Evolutionary conservation across 2,888 invertebrate species (phyloP), one percentile per base, ranked within the genome.

Genomic region (Dryobotodes eremita): DNA sequence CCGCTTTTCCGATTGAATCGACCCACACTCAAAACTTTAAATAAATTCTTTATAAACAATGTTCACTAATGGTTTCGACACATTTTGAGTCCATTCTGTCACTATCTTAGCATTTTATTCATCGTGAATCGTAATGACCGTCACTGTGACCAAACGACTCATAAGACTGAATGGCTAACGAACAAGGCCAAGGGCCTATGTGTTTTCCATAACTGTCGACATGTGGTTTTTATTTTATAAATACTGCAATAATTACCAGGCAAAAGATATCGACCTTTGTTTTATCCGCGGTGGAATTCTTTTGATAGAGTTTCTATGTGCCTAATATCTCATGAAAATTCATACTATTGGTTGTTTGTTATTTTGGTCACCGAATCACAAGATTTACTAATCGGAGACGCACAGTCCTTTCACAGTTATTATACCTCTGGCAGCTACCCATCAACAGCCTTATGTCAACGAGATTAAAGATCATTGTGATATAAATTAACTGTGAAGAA

Each of bases 81-180:
- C 62, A 62, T 62, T 62, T 36, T 36, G 36, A 23, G 36, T 62
- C 31, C 31, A 31, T 59, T n/a, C 17, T 46, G 23, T 65, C 68
- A 71, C 65, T 75, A 79, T 81, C 73, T 76, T 50, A 72, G 59
- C 26, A 65, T 79, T 80, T 59, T 77, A 84, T 79, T 82, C 46
- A 79, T 72, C 81, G 70, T 80, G 77, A 53, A 78, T 77, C 74
- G 73, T 71, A 62, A 75, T 55, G 36, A 42, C 68, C 20, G 31
- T 48, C 64, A 1, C 75, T 87, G 87, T 80, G 80, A 82, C 87
- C 71, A 88, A 88, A 88, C 61, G 77, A 68, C 64, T 73, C 79
- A 53, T 75, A 80, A 82, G 59, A n/a, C 74, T 73, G 80, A 72
- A 59, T 64, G 68, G 76, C 78, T 83, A 79, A 76, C 64, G 75